Conservation (phyloP, 2,888 invertebrate species). For the Thysanoteuthis rhombus region DNA sequence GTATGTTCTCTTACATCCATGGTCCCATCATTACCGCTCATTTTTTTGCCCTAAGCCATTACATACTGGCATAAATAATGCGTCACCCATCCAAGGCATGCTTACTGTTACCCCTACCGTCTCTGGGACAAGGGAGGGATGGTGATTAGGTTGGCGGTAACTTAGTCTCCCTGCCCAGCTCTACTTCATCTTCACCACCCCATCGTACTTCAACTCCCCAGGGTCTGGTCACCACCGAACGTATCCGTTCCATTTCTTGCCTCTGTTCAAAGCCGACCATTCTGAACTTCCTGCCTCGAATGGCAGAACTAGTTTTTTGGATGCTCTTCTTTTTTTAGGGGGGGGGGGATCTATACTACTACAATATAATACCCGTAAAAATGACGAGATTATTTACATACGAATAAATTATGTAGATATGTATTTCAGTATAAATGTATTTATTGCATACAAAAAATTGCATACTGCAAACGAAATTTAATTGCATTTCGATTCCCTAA, state of each 20-base stretch:
- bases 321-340: too few species aligned
- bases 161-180: too few species aligned
- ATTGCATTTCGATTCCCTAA: too few species aligned
- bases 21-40: not conserved
- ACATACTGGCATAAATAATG: not conserved
- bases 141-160: not conserved
- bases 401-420: too few species aligned
- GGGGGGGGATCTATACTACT: too few species aligned
- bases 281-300: not conserved
- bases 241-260: not conserved
- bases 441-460: too few species aligned
- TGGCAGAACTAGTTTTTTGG: not conserved
- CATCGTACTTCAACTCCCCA: not conserved
- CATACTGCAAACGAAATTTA: too few species aligned
- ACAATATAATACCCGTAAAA: too few species aligned
- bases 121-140: not conserved
- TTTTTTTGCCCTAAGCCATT: not conserved
- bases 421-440: too few species aligned
- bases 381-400: too few species aligned
- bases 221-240: not conserved
- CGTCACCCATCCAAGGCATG: not conserved
- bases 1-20: not conserved
- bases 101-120: not conserved
- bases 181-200: not conserved
- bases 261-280: not conserved